phyloP scores from a whole-genome alignment of 1,140 invertebrate genomes.

The Ostrea denselamellosa region DNA sequence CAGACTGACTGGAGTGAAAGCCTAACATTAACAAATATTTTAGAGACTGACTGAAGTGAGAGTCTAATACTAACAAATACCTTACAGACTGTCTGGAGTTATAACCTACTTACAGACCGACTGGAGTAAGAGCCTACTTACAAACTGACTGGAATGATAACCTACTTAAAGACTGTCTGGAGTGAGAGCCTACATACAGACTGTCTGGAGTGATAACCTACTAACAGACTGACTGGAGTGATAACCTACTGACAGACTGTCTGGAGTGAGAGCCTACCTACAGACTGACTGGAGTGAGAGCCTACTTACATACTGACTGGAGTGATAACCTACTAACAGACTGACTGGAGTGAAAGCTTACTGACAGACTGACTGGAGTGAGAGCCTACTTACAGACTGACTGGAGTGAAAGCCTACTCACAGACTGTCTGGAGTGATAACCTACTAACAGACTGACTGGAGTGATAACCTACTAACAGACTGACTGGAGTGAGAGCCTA shows the following conservation, averaged over 20 bases:
- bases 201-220: no score
- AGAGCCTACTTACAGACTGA: no score
- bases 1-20: slow-evolving; percentile 71
- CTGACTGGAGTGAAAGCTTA: slow-evolving; percentile 67
- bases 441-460: slow-evolving; percentile 71
- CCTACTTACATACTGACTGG: not conserved
- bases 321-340: slow-evolving; percentile 66
- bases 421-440: not conserved
- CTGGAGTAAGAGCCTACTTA: slow-evolving; percentile 63
- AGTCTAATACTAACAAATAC: not conserved
- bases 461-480: slow-evolving; percentile 67
- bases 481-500: no score
- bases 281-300: slow-evolving; percentile 42
- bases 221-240: no score
- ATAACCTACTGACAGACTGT: slow-evolving; percentile 70
- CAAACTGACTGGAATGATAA: no score
- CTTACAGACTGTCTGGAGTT: slow-evolving; percentile 73
- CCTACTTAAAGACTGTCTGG: no score
- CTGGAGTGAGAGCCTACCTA: slow-evolving; percentile 73
- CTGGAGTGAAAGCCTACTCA: not conserved
- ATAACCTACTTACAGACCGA: slow-evolving; percentile 22
- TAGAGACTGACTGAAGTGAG: no score
- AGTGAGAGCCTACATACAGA: no score
- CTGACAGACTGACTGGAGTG: no score
- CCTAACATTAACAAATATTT: slow-evolving; percentile 35